These are phyloP conservation scores for Lepidurus couesii DNA, from an alignment of 1,140 invertebrate genomes.

Conservation along the genomic window DNA sequence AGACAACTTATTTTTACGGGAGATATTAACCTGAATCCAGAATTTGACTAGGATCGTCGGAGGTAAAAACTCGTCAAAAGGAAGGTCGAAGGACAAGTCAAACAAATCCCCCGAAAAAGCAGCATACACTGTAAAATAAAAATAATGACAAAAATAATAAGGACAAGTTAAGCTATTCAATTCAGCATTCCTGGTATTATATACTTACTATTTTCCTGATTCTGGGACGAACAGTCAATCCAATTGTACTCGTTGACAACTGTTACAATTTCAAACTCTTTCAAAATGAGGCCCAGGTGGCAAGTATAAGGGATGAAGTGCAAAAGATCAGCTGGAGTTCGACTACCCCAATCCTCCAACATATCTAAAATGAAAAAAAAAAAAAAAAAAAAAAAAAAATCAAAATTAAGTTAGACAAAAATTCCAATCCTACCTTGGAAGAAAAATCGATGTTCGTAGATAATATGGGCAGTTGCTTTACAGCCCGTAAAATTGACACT, in stretches of 20 bases:
- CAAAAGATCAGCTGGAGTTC: slow-evolving; percentile 80
- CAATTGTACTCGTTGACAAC: slow-evolving; percentile 96
- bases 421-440: slow-evolving; percentile 64
- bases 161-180: slow-evolving; percentile 14
- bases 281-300: slow-evolving; percentile 81
- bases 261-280: slow-evolving; percentile 93
- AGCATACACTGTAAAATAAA: slow-evolving; percentile 61
- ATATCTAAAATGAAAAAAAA: slow-evolving; percentile 56
- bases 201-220: slow-evolving; percentile 75
- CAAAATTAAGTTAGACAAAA: not conserved
- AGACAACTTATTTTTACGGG: not conserved
- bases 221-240: slow-evolving; percentile 94
- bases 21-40: slow-evolving; percentile 68
- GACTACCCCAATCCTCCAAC: slow-evolving; percentile 92
- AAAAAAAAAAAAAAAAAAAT: not conserved
- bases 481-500: slow-evolving; percentile 80
- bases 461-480: slow-evolving; percentile 84
- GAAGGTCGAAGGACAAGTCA: slow-evolving; percentile 85
- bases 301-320: slow-evolving; percentile 97
- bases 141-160: slow-evolving; percentile 36
- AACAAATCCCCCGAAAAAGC: slow-evolving; percentile 89
- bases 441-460: slow-evolving; percentile 91
- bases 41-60: slow-evolving; percentile 78
- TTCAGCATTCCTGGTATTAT: slow-evolving; percentile 30
- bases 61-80: slow-evolving; percentile 87